Percentiles rank a stretch among this genome's conserved stretches.
Evolutionary conservation across 2,797 vertebrate species (phyloP).

Genomic region (Sebastes taczanowskii): DNA sequence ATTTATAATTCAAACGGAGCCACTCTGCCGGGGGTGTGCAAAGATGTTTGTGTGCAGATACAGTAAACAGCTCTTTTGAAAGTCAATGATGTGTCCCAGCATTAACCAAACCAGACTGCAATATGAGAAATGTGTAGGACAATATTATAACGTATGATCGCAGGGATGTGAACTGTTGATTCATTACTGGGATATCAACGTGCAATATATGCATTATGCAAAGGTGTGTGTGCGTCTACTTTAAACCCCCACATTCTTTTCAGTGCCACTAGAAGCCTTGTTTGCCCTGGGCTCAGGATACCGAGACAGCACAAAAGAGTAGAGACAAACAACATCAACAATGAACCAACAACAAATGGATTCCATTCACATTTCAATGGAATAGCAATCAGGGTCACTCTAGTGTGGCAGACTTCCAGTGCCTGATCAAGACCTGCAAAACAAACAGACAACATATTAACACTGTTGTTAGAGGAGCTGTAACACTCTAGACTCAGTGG

Average conservation of each 20-base stretch:
- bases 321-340: conserved; percentile 55
- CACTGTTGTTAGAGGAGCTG: conserved; percentile 3
- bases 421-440: conserved; percentile 81
- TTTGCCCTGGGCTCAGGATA: conserved; percentile 48
- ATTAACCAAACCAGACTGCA: conserved; percentile 26
- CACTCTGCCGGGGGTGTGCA: conserved; percentile 8
- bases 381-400: conserved; percentile 68
- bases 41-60: conserved; percentile 39
- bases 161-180: conserved; percentile 24
- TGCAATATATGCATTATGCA: conserved; percentile 25
- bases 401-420: conserved; percentile 39
- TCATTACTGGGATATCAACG: conserved; percentile 29
- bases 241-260: conserved; percentile 30
- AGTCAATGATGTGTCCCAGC: conserved; percentile 33
- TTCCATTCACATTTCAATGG: conserved; percentile 83
- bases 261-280: conserved; percentile 53
- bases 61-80: conserved; percentile 44
- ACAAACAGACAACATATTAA: conserved; percentile 41
- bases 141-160: background rate
- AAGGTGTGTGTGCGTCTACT: conserved; percentile 15
- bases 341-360: conserved; percentile 60
- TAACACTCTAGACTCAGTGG: background rate
- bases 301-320: conserved; percentile 54
- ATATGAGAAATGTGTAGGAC: conserved; percentile 8
- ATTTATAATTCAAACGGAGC: conserved; percentile 58